Conservation (phyloP, 2,113 vertebrate species). For the Rhombomys opimus region DNA sequence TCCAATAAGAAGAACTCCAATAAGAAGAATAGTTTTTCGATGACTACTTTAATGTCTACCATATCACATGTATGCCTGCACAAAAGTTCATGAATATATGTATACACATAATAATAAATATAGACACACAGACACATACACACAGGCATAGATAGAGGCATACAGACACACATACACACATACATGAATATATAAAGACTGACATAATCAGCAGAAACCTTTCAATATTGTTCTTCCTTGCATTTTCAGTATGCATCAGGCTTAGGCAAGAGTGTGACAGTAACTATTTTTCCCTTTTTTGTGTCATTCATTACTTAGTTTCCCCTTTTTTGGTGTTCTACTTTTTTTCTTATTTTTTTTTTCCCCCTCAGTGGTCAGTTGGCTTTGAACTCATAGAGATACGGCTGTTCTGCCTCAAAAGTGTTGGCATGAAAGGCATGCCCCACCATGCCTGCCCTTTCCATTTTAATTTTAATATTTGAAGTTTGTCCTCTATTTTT, state of each 20-base stretch:
- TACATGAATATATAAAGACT: neutral
- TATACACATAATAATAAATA: neutral
- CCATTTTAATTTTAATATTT: constrained; percentile 30
- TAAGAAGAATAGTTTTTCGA: neutral
- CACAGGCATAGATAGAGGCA: neutral
- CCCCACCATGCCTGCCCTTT: rapidly evolving
- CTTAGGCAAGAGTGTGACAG: neutral
- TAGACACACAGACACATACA: neutral
- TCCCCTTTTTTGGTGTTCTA: neutral
- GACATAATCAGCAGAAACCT: neutral
- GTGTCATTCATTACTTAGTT: neutral
- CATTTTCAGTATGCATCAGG: neutral
- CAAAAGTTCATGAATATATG: neutral
- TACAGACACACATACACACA: neutral
- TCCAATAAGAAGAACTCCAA: rapidly evolving
- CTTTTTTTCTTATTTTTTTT: neutral
- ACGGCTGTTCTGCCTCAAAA: neutral
- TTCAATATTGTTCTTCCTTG: neutral
- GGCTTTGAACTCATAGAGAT: neutral
- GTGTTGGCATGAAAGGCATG: neutral
- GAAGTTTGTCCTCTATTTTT: neutral
- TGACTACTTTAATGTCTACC: neutral
- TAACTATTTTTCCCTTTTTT: neutral
- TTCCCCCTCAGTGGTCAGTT: neutral
- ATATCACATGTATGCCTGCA: neutral